phyloP scores from a whole-genome alignment of 2,888 invertebrate genomes.

The Dasypolia templi region DNA sequence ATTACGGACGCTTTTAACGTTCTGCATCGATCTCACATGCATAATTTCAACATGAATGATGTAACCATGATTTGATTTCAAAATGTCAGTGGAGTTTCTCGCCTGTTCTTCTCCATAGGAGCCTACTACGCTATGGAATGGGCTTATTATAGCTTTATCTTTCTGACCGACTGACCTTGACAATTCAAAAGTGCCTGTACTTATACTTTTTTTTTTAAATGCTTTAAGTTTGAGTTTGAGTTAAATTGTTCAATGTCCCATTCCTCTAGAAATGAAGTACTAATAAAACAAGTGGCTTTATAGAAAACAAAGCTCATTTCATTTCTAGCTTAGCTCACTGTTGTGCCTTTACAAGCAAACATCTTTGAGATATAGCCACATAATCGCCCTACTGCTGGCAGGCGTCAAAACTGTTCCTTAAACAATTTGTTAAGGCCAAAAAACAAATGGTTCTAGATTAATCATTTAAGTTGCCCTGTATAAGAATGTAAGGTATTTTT shows the following conservation, averaged over 20 bases:
- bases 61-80: no score
- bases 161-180: no score
- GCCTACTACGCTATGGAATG: no score
- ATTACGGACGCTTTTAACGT: no score
- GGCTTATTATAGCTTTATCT: no score
- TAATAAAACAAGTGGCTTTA: background rate
- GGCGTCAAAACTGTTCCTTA: conserved; percentile 36
- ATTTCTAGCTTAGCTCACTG: conserved; percentile 36
- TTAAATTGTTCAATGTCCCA: background rate
- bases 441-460: conserved; percentile 53
- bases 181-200: no score
- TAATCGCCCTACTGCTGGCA: conserved; percentile 8
- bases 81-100: no score
- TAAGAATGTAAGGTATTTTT: conserved; percentile 21
- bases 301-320: background rate
- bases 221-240: no score
- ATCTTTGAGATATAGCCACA: conserved; percentile 28
- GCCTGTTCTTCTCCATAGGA: no score
- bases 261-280: background rate
- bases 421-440: conserved; percentile 47
- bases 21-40: no score
- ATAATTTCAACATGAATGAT: no score
- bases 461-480: conserved; percentile 32
- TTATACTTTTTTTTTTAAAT: no score
- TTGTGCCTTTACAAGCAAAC: conserved; percentile 23